Conservation (phyloP, 2,888 invertebrate species). For the Lasioglossum lativentre region DNA sequence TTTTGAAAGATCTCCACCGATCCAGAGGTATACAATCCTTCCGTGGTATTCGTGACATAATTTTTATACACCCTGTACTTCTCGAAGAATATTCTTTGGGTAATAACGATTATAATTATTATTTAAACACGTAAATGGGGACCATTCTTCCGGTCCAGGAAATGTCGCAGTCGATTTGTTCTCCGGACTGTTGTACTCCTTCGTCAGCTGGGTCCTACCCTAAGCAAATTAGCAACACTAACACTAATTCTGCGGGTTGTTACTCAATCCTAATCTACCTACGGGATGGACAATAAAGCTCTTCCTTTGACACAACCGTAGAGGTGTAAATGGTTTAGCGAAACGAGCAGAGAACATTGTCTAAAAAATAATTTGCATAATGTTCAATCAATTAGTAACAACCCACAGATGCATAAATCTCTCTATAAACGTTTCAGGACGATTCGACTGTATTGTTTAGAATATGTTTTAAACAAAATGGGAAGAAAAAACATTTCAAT, state of each 20-base stretch:
- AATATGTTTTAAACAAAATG: no score
- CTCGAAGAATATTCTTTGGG: no score
- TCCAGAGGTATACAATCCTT: no score
- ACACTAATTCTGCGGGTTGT: conserved; percentile 7
- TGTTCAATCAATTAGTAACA: neutral
- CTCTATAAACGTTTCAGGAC: rapidly evolving
- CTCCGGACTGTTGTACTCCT: neutral
- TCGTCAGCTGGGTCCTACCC: neutral
- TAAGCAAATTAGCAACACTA: neutral
- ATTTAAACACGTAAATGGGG: neutral
- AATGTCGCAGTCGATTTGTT: neutral
- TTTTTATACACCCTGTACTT: no score
- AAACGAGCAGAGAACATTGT: neutral
- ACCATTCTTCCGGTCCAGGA: neutral
- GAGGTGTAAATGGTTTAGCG: neutral
- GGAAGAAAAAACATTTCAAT: no score
- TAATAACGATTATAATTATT: neutral
- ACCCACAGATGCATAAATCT: neutral
- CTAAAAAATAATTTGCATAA: neutral
- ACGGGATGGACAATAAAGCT: conserved; percentile 4
- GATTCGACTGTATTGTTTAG: neutral
- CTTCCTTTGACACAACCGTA: neutral
- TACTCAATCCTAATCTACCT: conserved; percentile 10
- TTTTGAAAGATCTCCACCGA: no score
- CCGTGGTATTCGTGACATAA: no score